Base-by-base conservation (phyloP, 2,888 invertebrate genomes). In the Timema cristinae region DNA sequence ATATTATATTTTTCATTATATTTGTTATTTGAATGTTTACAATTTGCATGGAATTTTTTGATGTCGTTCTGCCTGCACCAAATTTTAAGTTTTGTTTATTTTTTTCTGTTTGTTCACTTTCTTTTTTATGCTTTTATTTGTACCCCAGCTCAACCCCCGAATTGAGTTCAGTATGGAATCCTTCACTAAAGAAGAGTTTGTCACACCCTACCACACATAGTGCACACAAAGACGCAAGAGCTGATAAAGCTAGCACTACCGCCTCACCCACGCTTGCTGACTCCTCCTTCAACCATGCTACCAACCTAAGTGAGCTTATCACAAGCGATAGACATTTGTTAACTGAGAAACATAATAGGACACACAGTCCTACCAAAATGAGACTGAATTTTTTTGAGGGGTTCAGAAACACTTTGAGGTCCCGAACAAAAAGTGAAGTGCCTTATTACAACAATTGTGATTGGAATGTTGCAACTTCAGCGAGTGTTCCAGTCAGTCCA, bases 391-490 rank as follows among this genome's bases (percentile, higher is more conserved):
- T 88, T 78, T 86, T 89, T 79, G 88, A 88, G 77, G 89, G 89
- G 76, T 87, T 89, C 80, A 84, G 85, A 75, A 87, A 86, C 80
- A 87, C 88, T 7, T 81, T 89, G 75, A 83, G 85, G 73, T 82
- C 83, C 71, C 81, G 87, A 78, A 84, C 87, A 77, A 84, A 84
- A 77, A 85, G 83, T 70, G 85, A 85, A 71, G 79, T 69, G 59
- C 71, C 73, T 47, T 69, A 10, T 32, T 69, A 56, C 16, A 73
- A 69, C 56, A 61, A n/a, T 13, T 72, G 72, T 71, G 71, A 66
- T 4, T 71, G 66, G 61, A 70, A 61, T 67, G 68, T 66, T n/a
- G 50, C 63, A 13, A 52, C 68, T 13, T 59, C 15, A 47, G 54
- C 67, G 32, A 51, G 52, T 13, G 51, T 59, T 32, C 72, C 66